Percentiles rank a stretch among this genome's conserved stretches.
These are phyloP conservation scores for Bombus breviceps DNA, from an alignment of 1,140 invertebrate species.

Conservation along the genomic window DNA sequence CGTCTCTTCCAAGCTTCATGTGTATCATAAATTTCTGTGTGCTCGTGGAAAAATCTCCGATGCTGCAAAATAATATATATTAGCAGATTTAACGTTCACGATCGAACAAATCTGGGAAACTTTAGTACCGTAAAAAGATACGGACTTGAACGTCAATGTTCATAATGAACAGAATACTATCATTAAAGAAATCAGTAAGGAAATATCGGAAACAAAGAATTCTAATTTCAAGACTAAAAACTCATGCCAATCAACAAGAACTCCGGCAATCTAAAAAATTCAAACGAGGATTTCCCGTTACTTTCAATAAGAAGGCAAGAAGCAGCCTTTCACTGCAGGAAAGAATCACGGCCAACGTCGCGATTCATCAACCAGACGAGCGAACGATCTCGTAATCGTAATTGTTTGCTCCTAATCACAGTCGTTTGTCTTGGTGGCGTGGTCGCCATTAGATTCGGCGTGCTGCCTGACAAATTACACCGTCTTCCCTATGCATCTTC, in stretches of 20 bases:
- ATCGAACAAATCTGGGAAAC: no score
- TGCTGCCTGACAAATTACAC: conserved; percentile 41
- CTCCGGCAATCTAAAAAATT: neutral
- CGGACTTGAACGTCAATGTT: no score
- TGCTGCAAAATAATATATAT: no score
- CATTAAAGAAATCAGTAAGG: neutral
- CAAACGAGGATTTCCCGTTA: neutral
- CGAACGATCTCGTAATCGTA: conserved; percentile 28
- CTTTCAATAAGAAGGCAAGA: neutral
- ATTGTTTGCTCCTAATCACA: conserved; percentile 38
- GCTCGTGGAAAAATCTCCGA: no score
- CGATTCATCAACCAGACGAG: conserved; percentile 28
- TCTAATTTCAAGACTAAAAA: no score
- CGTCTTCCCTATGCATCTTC: conserved; percentile 22
- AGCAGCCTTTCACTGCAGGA: neutral
- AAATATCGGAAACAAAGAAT: neutral
- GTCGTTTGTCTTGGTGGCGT: conserved; percentile 35
- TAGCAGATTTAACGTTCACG: no score
- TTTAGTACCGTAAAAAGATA: no score
- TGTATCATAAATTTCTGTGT: no score
- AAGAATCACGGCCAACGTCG: neutral
- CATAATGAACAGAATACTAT: neutral
- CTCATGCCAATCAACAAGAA: neutral
- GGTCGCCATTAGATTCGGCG: conserved; percentile 43
- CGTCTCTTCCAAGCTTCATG: no score